Evolutionary conservation across 37 sponge, comb jelly and placozoan species (phyloP).

Genomic region (Chondrosia reniformis): DNA sequence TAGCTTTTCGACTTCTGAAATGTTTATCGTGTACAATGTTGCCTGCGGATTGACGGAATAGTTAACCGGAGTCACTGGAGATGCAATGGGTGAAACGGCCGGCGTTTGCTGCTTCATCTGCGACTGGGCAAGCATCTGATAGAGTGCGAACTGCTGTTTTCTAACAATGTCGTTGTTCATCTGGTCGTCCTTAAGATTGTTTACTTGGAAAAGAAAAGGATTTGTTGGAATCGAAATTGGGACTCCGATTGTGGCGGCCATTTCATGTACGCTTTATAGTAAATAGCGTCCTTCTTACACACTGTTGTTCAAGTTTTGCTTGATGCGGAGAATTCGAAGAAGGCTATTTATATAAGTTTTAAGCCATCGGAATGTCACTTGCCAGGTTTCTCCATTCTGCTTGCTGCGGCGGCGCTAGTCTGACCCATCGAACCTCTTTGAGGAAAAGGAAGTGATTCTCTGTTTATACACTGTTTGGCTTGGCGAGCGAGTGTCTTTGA

Average conservation of each 20-base stretch:
- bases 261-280: background rate
- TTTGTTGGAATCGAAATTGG: background rate
- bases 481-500: too few species aligned
- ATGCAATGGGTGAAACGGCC: background rate
- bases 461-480: too few species aligned
- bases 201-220: background rate
- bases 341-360: too few species aligned
- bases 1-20: slow-evolving; percentile 2
- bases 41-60: background rate
- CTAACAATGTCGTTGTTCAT: background rate
- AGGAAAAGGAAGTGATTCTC: too few species aligned
- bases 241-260: background rate
- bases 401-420: too few species aligned
- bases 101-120: background rate
- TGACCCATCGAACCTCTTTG: too few species aligned
- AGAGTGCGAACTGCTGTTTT: slow-evolving; percentile 11
- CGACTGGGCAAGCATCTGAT: background rate
- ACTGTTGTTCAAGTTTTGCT: too few species aligned
- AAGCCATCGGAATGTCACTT: too few species aligned
- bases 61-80: background rate
- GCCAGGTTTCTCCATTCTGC: too few species aligned
- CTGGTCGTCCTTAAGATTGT: background rate
- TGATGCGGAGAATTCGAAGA: too few species aligned
- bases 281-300: background rate
- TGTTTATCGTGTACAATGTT: slow-evolving; percentile 19